A percentile compares a stretch with the other conserved stretches of the same genome.
These are phyloP conservation scores for Latheticus oryzae DNA, from an alignment of 2,888 invertebrate genomes.

Conservation along the genomic window DNA sequence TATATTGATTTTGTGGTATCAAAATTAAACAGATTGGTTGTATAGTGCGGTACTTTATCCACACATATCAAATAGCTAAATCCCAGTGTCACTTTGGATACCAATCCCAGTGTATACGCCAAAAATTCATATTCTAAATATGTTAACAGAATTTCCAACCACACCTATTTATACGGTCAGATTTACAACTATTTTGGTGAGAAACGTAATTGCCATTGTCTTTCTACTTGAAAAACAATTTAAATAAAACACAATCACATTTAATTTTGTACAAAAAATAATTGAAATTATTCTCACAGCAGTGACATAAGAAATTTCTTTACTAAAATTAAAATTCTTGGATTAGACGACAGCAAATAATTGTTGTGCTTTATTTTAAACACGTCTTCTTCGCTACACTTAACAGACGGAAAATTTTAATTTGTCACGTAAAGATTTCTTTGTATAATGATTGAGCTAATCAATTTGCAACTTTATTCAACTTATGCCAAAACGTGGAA, in stretches of 20 bases:
- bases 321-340: conserved; percentile 27
- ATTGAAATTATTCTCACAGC: conserved; percentile 9
- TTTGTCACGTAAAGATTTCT: conserved; percentile 24
- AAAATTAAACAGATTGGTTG: too few relatives aligned
- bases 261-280: conserved; percentile 6
- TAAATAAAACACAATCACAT: conserved; percentile 5
- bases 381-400: conserved; percentile 24
- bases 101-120: too few relatives aligned
- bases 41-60: too few relatives aligned
- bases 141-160: conserved; percentile 11
- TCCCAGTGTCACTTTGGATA: too few relatives aligned
- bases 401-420: conserved; percentile 22
- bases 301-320: conserved; percentile 16
- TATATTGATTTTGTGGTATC: too few relatives aligned
- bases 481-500: conserved; percentile 7
- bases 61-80: too few relatives aligned
- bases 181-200: conserved; percentile 23
- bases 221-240: not conserved
- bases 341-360: conserved; percentile 19
- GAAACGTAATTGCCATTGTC: conserved; percentile 14
- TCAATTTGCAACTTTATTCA: conserved; percentile 20
- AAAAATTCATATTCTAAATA: conserved; percentile 4
- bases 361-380: conserved; percentile 32
- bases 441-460: conserved; percentile 28
- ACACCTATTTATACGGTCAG: too few relatives aligned